Evolutionary conservation across 2,113 vertebrate species (phyloP), one percentile per base, ranked within the genome.

Genomic region (Oryzias woworae): DNA sequence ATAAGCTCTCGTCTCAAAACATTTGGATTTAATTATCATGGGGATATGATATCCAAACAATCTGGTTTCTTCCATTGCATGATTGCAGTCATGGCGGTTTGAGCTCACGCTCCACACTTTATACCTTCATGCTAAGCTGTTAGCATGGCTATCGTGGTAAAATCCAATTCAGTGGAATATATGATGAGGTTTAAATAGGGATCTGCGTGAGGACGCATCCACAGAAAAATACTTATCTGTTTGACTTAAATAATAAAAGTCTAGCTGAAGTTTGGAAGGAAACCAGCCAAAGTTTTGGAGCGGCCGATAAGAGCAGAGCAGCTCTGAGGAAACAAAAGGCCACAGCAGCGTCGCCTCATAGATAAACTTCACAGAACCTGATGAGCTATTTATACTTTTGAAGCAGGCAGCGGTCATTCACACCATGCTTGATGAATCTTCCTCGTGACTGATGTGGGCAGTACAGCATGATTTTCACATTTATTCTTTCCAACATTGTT

Each of bases 1-100:
- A 85, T 89, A 85, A 89, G 84, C 85, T 89, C 85, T 82, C 62
- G 31, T 89, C 84, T 89, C 73, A 83, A 89, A 90, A 87, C 85
- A 90, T 88, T 91, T 92, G 88, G 88, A 77, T 91, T 90, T 84
- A 87, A 84, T 92, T 86, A 87, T 89, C 81, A 85, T 67, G 70
- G 83, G 86, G 85, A 89, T 91, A 87, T 83, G 86, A 88, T 89
- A 90, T 89, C 88, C 82, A 88, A 88, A 89, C 88, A 90, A 89
- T 84, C 85, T 75, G 78, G 63, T 86, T 82, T 88, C 85, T 81
- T 86, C 82, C 86, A 87, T 89, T 90, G 87, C 81, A 82, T 73
- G 67, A 84, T 81, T 85, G 80, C 61, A 18, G 81, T 36, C 69
- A 75, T 74, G 66, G 72, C 83, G 77, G 65, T 53, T 58, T 17